Evolutionary conservation across 2,113 vertebrate genomes (phyloP).

Genomic region (Spilogale gracilis): DNA sequence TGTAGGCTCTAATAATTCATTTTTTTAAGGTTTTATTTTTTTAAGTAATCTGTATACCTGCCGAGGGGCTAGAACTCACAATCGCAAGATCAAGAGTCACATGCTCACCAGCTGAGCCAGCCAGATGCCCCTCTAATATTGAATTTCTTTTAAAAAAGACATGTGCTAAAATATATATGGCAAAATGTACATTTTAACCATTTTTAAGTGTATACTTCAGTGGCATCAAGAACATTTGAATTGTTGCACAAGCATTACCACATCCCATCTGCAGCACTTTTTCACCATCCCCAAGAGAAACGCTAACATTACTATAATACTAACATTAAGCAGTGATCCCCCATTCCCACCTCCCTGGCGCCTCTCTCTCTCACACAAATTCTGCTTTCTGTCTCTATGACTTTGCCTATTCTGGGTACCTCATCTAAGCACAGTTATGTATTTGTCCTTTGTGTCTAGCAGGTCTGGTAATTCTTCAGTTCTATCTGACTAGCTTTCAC

Average conservation of each 20-base stretch:
- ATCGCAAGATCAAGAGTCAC: not conserved
- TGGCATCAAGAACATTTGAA: not conserved
- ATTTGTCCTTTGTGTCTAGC: not conserved
- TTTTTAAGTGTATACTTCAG: not conserved
- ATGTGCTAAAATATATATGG: not conserved
- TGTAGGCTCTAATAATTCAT: not conserved
- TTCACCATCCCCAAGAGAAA: not conserved
- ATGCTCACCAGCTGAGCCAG: not conserved
- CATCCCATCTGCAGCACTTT: not conserved
- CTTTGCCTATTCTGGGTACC: constrained; percentile 26
- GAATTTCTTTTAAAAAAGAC: not conserved
- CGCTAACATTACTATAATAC: not conserved
- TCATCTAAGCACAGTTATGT: not conserved
- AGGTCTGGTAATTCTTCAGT: constrained; percentile 22
- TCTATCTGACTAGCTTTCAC: constrained; percentile 25
- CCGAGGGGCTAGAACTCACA: not conserved
- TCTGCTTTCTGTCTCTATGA: not conserved
- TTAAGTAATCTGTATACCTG: not conserved
- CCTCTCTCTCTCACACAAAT: not conserved
- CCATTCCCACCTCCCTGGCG: no score
- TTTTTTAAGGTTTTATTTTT: not conserved
- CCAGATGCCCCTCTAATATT: not conserved
- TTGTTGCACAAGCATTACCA: not conserved
- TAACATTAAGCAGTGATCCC: not conserved
- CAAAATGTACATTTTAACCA: not conserved